Conservation (phyloP, 2,797 vertebrate genomes). For the Enteromius treurensis region DNA sequence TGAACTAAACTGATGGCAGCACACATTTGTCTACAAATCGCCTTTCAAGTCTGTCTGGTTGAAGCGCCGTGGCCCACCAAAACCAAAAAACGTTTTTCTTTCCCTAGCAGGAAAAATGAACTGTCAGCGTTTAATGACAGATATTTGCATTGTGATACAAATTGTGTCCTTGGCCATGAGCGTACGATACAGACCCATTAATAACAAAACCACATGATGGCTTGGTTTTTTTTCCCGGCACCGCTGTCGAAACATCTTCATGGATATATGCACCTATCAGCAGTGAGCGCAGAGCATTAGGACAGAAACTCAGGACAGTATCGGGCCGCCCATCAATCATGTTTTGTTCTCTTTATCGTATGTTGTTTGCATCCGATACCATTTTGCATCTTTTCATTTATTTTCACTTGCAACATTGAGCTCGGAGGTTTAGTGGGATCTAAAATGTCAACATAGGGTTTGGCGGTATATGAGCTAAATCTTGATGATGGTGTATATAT, state of each 20-base stretch:
- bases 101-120: constrained; percentile 83
- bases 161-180: constrained; percentile 85
- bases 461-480: not conserved
- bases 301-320: constrained; percentile 73
- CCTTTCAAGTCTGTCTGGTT: constrained; percentile 67
- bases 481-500: not conserved
- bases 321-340: constrained; percentile 78
- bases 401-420: constrained; percentile 37
- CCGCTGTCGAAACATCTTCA: constrained; percentile 68
- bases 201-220: constrained; percentile 86
- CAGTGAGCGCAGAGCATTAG: constrained; percentile 81
- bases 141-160: constrained; percentile 88
- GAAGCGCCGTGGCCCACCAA: constrained; percentile 62
- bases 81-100: constrained; percentile 81
- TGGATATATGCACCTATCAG: constrained; percentile 74
- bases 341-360: constrained; percentile 70
- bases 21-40: constrained; percentile 78
- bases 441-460: not conserved
- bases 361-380: constrained; percentile 43
- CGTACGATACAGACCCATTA: constrained; percentile 85
- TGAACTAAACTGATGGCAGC: constrained; percentile 70
- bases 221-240: constrained; percentile 67
- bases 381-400: constrained; percentile 68
- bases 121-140: constrained; percentile 86
- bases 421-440: not conserved